A percentile compares a stretch with the other conserved stretches of the same genome.
These are phyloP conservation scores for Pantherophis alleghaniensis DNA, from an alignment of 2,797 vertebrate genomes.

Conservation along the genomic window DNA sequence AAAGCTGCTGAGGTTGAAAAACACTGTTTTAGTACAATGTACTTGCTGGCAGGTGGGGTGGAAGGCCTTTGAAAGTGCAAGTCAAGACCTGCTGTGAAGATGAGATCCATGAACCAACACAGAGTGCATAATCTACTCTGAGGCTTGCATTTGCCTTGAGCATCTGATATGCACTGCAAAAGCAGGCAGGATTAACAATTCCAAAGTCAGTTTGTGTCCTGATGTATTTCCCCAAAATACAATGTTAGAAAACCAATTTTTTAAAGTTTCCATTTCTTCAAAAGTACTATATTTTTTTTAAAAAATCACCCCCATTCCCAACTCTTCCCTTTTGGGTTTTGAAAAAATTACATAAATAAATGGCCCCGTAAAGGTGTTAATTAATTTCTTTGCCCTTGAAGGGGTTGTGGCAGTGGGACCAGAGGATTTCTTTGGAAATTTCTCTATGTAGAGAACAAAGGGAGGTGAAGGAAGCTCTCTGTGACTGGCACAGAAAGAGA, in stretches of 20 bases:
- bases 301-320: background rate
- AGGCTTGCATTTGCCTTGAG: background rate
- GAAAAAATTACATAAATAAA: background rate
- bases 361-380: background rate
- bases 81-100: background rate
- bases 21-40: background rate
- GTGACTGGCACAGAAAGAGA: background rate
- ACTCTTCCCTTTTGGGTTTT: background rate
- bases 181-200: background rate
- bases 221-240: too few species aligned
- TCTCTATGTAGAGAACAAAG: background rate
- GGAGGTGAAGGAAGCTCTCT: background rate
- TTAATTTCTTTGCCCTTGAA: background rate
- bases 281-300: background rate
- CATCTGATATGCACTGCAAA: background rate
- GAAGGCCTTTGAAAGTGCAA: background rate
- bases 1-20: background rate
- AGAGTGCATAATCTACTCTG: background rate
- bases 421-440: background rate
- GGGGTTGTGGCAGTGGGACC: background rate
- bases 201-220: background rate
- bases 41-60: background rate
- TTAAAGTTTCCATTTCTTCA: background rate
- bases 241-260: background rate
- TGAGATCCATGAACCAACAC: background rate